Evolutionary conservation across 2,888 invertebrate genomes (phyloP).

Genomic region (Drosophila pegasa): DNA sequence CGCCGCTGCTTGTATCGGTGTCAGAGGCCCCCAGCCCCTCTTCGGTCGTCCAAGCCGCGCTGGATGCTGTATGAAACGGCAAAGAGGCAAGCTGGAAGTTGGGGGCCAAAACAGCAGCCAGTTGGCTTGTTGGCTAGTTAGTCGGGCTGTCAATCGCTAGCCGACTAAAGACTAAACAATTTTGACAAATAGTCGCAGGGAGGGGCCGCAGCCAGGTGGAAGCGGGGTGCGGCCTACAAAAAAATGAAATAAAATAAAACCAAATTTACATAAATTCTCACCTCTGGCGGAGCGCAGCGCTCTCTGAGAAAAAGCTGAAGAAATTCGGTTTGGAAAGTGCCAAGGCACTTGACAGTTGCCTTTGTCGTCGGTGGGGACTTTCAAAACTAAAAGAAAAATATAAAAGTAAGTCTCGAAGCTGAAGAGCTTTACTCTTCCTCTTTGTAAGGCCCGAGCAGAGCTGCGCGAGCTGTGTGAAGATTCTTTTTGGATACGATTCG

Average conservation of each 20-base stretch:
- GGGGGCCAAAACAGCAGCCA: conserved; percentile 57
- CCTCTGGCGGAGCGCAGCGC: conserved; percentile 29
- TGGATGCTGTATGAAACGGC: conserved; percentile 26
- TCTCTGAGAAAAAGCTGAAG: conserved; percentile 36
- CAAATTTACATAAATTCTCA: conserved; percentile 76
- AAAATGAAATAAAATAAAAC: conserved; percentile 2
- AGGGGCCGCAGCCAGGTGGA: conserved; percentile 12
- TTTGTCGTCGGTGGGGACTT: conserved; percentile 59
- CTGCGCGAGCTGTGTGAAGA: conserved; percentile 22
- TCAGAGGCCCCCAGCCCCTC: conserved; percentile 7
- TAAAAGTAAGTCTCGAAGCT: conserved; percentile 24
- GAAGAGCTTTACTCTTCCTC: conserved; percentile 39
- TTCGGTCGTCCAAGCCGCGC: neutral
- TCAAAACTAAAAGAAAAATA: conserved; percentile 53
- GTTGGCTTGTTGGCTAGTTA: conserved; percentile 57
- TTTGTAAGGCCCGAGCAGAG: conserved; percentile 21
- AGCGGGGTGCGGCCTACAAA: conserved; percentile 1
- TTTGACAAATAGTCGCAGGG: conserved; percentile 82
- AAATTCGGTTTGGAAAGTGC: conserved; percentile 69
- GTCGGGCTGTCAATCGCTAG: conserved; percentile 79
- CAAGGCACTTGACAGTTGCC: conserved; percentile 74
- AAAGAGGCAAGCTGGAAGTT: conserved; percentile 35
- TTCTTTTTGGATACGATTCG: conserved; percentile 34
- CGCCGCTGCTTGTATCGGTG: conserved; percentile 21
- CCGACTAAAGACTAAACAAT: conserved; percentile 80